Base-by-base conservation (phyloP, 2,888 invertebrate genomes). In the Enchytraeus crypticus region DNA sequence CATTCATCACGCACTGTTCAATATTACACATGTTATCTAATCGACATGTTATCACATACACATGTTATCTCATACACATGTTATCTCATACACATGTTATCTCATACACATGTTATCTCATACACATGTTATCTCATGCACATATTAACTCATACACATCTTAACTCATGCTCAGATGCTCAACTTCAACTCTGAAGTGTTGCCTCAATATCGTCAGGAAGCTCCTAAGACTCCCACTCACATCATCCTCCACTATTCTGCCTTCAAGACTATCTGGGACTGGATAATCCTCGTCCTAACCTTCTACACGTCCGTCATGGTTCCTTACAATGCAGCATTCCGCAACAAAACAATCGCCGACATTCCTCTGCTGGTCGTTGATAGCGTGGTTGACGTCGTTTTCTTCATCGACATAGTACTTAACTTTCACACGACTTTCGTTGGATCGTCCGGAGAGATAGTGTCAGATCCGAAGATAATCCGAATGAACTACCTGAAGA, bases 401-500 rank as follows among this genome's bases (percentile, higher is more conserved):
- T 98, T 98, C 85, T 98, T 98, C 85, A 95, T 98, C 82, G 98
- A 98, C 84, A 98, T 98, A 82, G 93, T 97, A 80, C 88, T 98
- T 79, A 98, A 98, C 84, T 98, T 98, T 84, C 98, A 98, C 84
- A 98, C 98, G 69, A 98, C 98, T 68, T 98, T 98, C 83, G 98
- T 98, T 74, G 98, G 98, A 54, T 90, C 83, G 1, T 82, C 81
- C 45, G 84, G 84, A 29, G 83, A 84, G 72, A 97, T 98, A 71
- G 96, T 98, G 74, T 95, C 95, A 76, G 98, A 98, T 82, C 97
- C 98, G 26, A 93, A 93, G 65, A 57, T 72, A n/a, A 72, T 72
- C 30, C 61, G 70, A 18, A 69, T 68, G 88, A 98, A 98, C 84
- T 99, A 98, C 83, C 85, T 98, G 76, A 92, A 95, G 82, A 95